phyloP scores from a whole-genome alignment of 2,113 vertebrate genomes.

The Neolamprologus falcicula region DNA sequence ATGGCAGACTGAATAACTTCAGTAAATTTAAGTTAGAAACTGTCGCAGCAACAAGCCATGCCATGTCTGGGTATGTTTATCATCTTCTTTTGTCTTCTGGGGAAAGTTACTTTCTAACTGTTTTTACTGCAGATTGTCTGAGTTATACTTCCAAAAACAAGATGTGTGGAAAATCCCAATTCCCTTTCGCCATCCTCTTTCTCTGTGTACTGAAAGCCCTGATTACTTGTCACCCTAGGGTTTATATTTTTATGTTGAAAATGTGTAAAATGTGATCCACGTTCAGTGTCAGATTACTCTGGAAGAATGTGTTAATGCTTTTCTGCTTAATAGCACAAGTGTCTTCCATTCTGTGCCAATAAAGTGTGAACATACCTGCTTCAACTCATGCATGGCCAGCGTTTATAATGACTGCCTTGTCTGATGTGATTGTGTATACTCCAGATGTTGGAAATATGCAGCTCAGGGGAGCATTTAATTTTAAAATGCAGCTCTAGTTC shows the following conservation, averaged over 20 bases:
- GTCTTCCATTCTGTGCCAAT: not conserved
- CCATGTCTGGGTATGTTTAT: not conserved
- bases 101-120: not conserved
- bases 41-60: not conserved
- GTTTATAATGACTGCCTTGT: slow-evolving; percentile 1
- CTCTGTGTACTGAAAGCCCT: not conserved
- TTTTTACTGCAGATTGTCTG: not conserved
- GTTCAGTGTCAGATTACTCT: not conserved
- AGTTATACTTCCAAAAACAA: not conserved
- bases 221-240: not conserved
- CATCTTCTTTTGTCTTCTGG: not conserved
- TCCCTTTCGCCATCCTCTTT: not conserved
- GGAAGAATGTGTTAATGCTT: not conserved
- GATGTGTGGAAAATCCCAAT: not conserved
- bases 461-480: slow-evolving; percentile 35
- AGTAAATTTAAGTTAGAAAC: not conserved
- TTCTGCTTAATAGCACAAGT: not conserved
- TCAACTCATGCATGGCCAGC: not conserved
- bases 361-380: not conserved
- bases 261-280: not conserved
- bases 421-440: slow-evolving; percentile 3
- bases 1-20: not conserved
- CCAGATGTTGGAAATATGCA: slow-evolving; percentile 44
- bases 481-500: slow-evolving; percentile 26
- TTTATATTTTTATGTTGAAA: not conserved